Evolutionary conservation across 2,113 vertebrate species (phyloP).

Genomic region (Poicephalus gulielmi): DNA sequence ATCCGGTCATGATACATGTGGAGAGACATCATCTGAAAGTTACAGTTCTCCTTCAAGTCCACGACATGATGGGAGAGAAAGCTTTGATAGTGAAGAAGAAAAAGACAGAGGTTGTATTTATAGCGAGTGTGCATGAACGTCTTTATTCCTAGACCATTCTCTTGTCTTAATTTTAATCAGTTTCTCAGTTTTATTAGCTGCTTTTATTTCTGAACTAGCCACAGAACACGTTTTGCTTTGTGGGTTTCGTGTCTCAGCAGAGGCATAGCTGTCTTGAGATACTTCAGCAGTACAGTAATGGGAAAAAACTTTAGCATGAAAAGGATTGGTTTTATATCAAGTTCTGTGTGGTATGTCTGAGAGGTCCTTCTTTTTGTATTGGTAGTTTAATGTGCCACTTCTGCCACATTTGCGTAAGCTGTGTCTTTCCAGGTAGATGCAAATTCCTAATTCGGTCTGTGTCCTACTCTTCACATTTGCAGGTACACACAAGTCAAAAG

Average conservation of each 20-base stretch:
- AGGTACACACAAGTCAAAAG: not conserved
- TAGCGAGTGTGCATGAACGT: not conserved
- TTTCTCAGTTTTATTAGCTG: not conserved
- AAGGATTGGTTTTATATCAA: not conserved
- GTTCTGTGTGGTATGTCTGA: not conserved
- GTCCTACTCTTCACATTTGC: not conserved
- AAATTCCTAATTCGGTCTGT: not conserved
- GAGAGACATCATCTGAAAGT: slow-evolving; percentile 93
- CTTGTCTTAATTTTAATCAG: not conserved
- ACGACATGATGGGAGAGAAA: slow-evolving; percentile 85
- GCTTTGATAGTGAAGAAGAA: slow-evolving; percentile 94
- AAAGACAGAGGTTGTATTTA: slow-evolving; percentile 87
- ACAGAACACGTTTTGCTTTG: not conserved
- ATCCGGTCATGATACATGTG: slow-evolving; percentile 85
- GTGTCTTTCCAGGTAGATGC: not conserved
- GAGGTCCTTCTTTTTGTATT: not conserved
- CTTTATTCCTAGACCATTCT: not conserved
- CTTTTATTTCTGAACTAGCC: not conserved
- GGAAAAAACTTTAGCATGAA: not conserved
- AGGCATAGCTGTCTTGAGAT: not conserved
- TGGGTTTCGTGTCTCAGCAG: not conserved
- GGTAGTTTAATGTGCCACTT: not conserved
- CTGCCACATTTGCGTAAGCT: not conserved
- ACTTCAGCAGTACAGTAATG: not conserved
- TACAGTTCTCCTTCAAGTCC: slow-evolving; percentile 95